Conservation (phyloP, 2,113 vertebrate species). For the Hydropotes inermis region DNA sequence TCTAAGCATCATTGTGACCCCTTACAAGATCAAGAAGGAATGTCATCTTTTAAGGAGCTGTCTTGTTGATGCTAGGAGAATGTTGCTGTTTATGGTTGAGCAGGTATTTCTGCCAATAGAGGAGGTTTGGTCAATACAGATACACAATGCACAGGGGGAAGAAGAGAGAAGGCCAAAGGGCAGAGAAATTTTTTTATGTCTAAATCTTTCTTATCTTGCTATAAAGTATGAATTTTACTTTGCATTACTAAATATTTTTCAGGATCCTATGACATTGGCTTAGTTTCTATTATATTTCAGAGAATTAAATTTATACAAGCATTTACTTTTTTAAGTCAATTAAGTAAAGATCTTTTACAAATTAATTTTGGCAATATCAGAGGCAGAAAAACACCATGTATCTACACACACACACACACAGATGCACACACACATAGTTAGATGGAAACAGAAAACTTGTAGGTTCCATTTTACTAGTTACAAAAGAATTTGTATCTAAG, state of each 20-base stretch:
- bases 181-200: background rate
- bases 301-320: background rate
- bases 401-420: background rate
- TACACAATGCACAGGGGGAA: background rate
- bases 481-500: background rate
- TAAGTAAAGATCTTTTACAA: background rate
- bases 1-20: background rate
- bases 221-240: background rate
- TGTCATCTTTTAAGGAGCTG: background rate
- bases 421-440: background rate
- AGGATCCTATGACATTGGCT: background rate
- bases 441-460: background rate
- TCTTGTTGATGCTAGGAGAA: background rate
- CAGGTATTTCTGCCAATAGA: background rate
- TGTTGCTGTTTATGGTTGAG: background rate
- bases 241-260: background rate
- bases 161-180: background rate
- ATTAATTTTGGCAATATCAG: background rate
- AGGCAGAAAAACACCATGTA: background rate
- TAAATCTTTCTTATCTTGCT: background rate
- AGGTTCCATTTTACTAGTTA: background rate
- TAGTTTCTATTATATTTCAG: background rate
- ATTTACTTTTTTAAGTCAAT: background rate
- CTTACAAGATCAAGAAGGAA: background rate
- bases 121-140: background rate